Evolutionary conservation across 1,140 invertebrate species (phyloP).

Genomic region (Procambarus virginalis): DNA sequence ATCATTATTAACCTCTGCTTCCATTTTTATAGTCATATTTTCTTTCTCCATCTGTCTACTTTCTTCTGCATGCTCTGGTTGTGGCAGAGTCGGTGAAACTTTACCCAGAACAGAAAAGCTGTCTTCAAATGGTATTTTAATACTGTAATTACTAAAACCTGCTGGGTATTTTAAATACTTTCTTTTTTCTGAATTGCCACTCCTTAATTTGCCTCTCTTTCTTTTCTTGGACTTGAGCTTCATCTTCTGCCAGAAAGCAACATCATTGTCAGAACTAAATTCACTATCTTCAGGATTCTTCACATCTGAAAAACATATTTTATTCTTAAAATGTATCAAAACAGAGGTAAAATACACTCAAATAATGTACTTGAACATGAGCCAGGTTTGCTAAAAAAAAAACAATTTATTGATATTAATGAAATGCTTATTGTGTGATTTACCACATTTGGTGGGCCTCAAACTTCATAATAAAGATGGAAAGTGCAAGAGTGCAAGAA

Average conservation of each 20-base stretch:
- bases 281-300: conserved; percentile 36
- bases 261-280: conserved; percentile 46
- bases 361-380: neutral
- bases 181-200: neutral
- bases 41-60: neutral
- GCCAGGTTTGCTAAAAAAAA: neutral
- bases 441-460: no score
- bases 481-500: no score
- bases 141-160: conserved; percentile 1
- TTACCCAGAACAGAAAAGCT: neutral
- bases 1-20: conserved; percentile 4
- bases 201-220: neutral
- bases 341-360: neutral
- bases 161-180: conserved; percentile 14
- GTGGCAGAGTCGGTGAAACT: neutral
- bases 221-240: conserved; percentile 1
- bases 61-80: neutral
- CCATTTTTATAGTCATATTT: neutral
- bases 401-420: neutral
- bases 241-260: conserved; percentile 44
- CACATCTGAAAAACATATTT: conserved; percentile 10
- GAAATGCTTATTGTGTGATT: neutral
- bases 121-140: neutral
- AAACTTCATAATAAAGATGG: no score
- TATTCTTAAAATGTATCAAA: neutral